phyloP scores from a whole-genome alignment of 2,113 vertebrate genomes.

The Rhea pennata region DNA sequence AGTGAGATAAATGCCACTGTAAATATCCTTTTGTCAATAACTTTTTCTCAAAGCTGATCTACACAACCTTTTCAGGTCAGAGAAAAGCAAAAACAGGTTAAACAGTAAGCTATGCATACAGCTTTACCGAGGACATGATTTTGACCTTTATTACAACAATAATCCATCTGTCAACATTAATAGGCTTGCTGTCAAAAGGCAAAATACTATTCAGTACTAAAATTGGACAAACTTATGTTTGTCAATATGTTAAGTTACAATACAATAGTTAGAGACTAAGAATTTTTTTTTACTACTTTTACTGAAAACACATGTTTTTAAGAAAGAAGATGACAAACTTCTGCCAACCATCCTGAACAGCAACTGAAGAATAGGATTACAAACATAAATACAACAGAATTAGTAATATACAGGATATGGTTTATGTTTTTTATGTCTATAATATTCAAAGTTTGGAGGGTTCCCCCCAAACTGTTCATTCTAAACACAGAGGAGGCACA shows the following conservation, averaged over 20 bases:
- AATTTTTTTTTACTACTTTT: neutral
- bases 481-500: neutral
- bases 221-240: neutral
- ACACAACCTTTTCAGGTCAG: neutral
- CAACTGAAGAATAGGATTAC: neutral
- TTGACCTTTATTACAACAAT: neutral
- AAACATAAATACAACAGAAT: neutral
- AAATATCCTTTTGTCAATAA: neutral
- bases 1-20: neutral
- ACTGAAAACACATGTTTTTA: neutral
- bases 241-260: neutral
- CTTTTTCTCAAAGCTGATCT: neutral
- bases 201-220: neutral
- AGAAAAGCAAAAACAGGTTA: neutral
- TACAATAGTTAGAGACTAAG: neutral
- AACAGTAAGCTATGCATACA: neutral
- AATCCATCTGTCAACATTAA: neutral
- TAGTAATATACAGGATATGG: neutral
- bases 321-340: neutral
- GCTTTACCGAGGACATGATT: neutral
- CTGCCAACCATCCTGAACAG: neutral
- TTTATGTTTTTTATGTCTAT: neutral
- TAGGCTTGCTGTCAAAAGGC: neutral
- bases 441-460: neutral
- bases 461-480: neutral